A percentile compares a stretch with the other conserved stretches of the same genome.
These are phyloP conservation scores for Ceratothoa steindachneri DNA, from an alignment of 2,888 invertebrate species.

Conservation along the genomic window DNA sequence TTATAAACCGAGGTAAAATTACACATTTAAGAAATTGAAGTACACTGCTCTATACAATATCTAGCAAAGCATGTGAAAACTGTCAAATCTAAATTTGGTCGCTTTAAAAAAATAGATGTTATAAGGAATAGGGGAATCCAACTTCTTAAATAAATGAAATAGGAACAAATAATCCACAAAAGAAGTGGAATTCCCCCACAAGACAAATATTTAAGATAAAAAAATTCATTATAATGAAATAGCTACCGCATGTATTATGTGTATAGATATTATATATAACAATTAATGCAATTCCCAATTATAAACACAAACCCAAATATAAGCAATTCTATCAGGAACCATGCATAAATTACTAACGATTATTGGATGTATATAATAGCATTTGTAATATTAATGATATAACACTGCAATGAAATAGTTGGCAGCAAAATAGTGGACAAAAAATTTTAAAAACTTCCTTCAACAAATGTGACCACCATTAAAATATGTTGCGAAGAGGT, in stretches of 20 bases:
- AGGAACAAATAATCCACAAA: neutral
- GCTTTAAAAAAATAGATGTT: neutral
- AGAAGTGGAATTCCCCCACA: neutral
- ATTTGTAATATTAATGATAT: neutral
- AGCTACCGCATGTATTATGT: neutral
- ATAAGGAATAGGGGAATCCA: neutral
- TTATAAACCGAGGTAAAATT: neutral
- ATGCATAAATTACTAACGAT: neutral
- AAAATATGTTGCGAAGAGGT: too few relatives aligned
- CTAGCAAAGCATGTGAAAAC: neutral
- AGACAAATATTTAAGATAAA: neutral
- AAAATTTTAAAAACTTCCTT: too few relatives aligned
- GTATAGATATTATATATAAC: neutral
- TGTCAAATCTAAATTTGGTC: neutral
- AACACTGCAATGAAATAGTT: too few relatives aligned
- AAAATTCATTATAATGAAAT: neutral
- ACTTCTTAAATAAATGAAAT: neutral
- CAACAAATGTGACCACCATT: too few relatives aligned
- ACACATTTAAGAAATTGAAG: neutral
- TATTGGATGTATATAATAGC: neutral
- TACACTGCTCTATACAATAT: neutral
- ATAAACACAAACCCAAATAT: neutral
- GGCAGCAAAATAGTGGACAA: too few relatives aligned
- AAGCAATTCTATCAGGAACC: neutral
- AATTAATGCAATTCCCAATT: neutral